These are phyloP conservation scores for Apoda limacodes DNA, from an alignment of 2,888 invertebrate genomes.

Conservation along the genomic window DNA sequence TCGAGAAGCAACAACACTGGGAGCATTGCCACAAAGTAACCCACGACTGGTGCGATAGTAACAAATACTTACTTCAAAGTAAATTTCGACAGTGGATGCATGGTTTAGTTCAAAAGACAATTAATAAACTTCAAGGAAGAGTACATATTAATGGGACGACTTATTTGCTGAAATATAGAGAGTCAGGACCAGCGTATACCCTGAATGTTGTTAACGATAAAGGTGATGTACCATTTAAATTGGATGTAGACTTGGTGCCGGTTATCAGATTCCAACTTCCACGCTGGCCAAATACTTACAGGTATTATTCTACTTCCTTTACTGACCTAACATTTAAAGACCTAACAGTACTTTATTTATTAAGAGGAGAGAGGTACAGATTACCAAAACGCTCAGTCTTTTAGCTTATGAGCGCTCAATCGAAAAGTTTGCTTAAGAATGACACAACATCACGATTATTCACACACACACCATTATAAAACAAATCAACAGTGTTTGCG, in stretches of 20 bases:
- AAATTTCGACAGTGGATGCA: constrained; percentile 69
- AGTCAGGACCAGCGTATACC: constrained; percentile 70
- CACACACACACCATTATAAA: no score
- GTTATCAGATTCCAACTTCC: constrained; percentile 53
- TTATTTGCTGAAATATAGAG: constrained; percentile 40
- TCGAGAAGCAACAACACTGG: constrained; percentile 45
- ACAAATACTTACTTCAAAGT: constrained; percentile 55
- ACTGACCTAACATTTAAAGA: no score
- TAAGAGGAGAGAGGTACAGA: no score
- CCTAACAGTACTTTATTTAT: no score
- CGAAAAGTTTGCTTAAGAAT: no score
- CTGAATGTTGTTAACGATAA: constrained; percentile 40
- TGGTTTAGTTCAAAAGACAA: constrained; percentile 46
- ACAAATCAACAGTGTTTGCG: no score
- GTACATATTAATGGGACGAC: constrained; percentile 34
- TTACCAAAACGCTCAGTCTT: no score
- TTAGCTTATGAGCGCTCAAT: no score
- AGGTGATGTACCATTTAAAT: constrained; percentile 27
- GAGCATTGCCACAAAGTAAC: constrained; percentile 46
- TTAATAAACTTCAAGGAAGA: constrained; percentile 39
- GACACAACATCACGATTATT: no score
- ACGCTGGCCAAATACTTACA: constrained; percentile 48
- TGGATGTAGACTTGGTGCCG: constrained; percentile 68
- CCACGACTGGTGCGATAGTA: constrained; percentile 47
- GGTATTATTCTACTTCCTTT: no score